phyloP scores from a whole-genome alignment of 2,113 vertebrate species.

The Eubucco bourcierii region DNA sequence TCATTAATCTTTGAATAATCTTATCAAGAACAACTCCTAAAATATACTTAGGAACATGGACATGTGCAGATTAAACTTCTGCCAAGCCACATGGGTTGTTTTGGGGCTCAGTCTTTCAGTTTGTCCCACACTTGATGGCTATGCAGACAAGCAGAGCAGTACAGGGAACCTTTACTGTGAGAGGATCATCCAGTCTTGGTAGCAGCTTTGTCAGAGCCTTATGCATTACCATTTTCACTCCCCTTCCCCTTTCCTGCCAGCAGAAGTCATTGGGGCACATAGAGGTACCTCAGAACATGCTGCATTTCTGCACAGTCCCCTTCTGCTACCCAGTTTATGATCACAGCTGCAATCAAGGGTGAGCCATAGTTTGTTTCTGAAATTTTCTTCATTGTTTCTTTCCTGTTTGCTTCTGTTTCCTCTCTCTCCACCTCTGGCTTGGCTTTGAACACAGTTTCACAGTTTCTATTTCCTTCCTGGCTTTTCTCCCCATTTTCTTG shows the following conservation, averaged over 20 bases:
- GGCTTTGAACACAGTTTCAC: constrained; percentile 22
- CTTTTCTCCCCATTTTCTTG: background rate
- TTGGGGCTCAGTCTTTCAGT: background rate
- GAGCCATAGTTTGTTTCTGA: background rate
- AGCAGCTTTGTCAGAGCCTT: background rate
- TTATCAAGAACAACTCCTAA: background rate
- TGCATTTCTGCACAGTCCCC: background rate
- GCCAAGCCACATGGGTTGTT: background rate
- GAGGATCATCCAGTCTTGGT: background rate
- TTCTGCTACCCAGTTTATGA: background rate
- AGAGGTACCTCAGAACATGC: background rate
- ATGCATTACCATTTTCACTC: background rate
- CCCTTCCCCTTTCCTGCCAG: background rate
- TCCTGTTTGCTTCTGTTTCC: constrained; percentile 41
- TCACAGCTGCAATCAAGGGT: background rate
- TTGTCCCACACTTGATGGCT: background rate
- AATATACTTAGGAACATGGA: background rate
- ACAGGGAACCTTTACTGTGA: background rate
- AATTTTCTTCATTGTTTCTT: constrained; percentile 25
- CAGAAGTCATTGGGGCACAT: background rate
- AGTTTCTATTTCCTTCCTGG: constrained; percentile 46
- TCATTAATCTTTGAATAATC: background rate
- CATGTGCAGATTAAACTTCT: background rate
- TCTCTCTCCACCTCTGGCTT: background rate
- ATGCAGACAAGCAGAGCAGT: background rate